A percentile compares a stretch with the other conserved stretches of the same genome.
Conservation (phyloP, 1,140 invertebrate genomes). For the Caerostris extrusa region DNA sequence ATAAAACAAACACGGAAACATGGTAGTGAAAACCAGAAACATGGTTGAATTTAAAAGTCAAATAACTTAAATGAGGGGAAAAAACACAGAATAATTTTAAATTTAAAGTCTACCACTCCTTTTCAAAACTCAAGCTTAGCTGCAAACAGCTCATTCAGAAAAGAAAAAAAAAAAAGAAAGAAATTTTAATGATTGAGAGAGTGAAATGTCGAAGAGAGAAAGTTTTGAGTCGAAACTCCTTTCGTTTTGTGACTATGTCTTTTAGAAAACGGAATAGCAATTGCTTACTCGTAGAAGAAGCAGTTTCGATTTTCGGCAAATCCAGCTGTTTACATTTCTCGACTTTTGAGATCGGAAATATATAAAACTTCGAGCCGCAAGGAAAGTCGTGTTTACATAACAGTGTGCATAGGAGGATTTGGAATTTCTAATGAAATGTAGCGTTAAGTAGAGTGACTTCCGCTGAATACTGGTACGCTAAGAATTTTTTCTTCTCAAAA, state of each 20-base stretch:
- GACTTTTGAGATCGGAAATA: slow-evolving; percentile 39
- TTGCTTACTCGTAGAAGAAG: slow-evolving; percentile 24
- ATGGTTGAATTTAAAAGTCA: too few relatives aligned
- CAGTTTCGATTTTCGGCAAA: not conserved
- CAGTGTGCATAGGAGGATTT: not conserved
- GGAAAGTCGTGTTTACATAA: slow-evolving; percentile 30
- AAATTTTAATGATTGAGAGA: slow-evolving; percentile 37
- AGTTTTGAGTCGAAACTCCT: not conserved
- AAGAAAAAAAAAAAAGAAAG: not conserved
- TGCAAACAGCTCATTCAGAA: not conserved
- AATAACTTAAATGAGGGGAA: too few relatives aligned
- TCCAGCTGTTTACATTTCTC: slow-evolving; percentile 57
- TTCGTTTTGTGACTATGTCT: not conserved
- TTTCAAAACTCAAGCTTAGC: not conserved
- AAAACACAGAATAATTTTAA: too few relatives aligned
- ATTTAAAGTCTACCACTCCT: not conserved
- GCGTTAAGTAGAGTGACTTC: not conserved
- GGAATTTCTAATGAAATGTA: slow-evolving; percentile 43
- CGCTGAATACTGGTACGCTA: not conserved
- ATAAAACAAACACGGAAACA: too few relatives aligned
- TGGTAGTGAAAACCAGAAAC: too few relatives aligned
- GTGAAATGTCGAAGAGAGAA: slow-evolving; percentile 19
- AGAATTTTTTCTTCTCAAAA: not conserved
- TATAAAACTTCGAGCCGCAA: slow-evolving; percentile 38
- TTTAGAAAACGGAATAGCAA: slow-evolving; percentile 34